Conservation (phyloP, 23 tunicate species). For the Botrylloides violaceus region DNA sequence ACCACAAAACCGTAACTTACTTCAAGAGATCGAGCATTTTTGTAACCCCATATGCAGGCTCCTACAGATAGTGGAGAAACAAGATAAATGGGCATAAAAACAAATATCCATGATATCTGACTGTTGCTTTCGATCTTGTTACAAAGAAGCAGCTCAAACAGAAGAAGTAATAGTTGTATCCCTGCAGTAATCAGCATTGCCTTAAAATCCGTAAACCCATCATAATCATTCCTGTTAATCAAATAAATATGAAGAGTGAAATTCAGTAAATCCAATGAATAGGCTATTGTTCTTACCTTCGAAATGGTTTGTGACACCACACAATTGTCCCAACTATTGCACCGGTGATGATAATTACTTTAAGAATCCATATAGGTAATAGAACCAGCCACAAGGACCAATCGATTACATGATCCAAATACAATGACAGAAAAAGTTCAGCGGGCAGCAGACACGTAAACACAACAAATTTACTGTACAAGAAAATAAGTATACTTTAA, state of each 20-base stretch:
- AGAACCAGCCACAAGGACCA: slow-evolving; percentile 73
- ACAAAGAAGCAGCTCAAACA: slow-evolving; percentile 81
- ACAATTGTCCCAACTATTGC: slow-evolving; percentile 68
- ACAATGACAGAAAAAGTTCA: slow-evolving; percentile 60
- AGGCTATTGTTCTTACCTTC: not conserved
- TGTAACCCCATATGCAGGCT: slow-evolving; percentile 95
- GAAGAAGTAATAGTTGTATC: slow-evolving; percentile 63
- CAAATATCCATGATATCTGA: slow-evolving; percentile 50
- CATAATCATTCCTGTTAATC: slow-evolving; percentile 43
- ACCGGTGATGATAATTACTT: slow-evolving; percentile 49
- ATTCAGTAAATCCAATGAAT: not conserved
- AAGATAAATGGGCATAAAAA: slow-evolving; percentile 75
- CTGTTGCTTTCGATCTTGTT: slow-evolving; percentile 47
- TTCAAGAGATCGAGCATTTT: slow-evolving; percentile 84
- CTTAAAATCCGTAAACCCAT: slow-evolving; percentile 76
- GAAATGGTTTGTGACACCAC: slow-evolving; percentile 73
- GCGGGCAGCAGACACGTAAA: slow-evolving; percentile 73
- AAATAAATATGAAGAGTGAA: not conserved
- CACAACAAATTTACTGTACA: slow-evolving; percentile 75
- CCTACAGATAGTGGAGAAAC: slow-evolving; percentile 79
- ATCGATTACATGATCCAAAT: slow-evolving; percentile 45
- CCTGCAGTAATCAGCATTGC: slow-evolving; percentile 91
- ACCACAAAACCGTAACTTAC: too few relatives aligned
- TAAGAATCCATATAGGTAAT: slow-evolving; percentile 66
- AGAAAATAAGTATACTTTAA: not conserved